These are phyloP conservation scores for Drosophila ohnishii DNA, from an alignment of 1,140 invertebrate species.

Conservation along the genomic window DNA sequence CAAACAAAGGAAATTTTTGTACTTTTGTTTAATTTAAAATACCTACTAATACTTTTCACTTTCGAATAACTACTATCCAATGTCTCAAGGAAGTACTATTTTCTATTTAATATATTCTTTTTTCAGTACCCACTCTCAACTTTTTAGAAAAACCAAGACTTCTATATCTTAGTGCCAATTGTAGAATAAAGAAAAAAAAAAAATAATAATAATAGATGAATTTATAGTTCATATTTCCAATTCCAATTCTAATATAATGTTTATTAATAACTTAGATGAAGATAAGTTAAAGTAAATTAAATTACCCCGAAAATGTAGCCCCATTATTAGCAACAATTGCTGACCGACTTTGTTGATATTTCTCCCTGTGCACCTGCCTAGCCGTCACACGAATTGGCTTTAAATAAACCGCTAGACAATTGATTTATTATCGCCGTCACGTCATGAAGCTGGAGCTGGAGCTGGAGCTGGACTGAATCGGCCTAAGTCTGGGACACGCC, in stretches of 20 bases:
- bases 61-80: background rate
- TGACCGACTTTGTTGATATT: background rate
- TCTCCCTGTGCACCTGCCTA: constrained; percentile 14
- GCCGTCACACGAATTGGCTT: constrained; percentile 42
- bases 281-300: background rate
- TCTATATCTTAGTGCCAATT: background rate
- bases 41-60: background rate
- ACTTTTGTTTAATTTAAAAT: background rate
- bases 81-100: too few relatives aligned
- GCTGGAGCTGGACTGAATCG: constrained; percentile 24
- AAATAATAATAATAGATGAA: background rate
- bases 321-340: background rate
- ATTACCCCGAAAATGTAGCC: background rate
- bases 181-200: background rate
- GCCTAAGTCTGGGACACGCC: constrained; percentile 22
- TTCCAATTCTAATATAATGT: background rate
- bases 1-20: background rate
- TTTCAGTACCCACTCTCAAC: background rate
- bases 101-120: background rate
- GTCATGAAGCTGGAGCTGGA: constrained; percentile 26
- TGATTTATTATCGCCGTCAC: constrained; percentile 75
- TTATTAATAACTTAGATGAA: background rate
- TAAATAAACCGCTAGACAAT: constrained; percentile 61
- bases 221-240: background rate
- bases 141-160: background rate